Evolutionary conservation across 1,140 invertebrate genomes (phyloP), one percentile per base, ranked within the genome.

Genomic region (Pissodes strobi): DNA sequence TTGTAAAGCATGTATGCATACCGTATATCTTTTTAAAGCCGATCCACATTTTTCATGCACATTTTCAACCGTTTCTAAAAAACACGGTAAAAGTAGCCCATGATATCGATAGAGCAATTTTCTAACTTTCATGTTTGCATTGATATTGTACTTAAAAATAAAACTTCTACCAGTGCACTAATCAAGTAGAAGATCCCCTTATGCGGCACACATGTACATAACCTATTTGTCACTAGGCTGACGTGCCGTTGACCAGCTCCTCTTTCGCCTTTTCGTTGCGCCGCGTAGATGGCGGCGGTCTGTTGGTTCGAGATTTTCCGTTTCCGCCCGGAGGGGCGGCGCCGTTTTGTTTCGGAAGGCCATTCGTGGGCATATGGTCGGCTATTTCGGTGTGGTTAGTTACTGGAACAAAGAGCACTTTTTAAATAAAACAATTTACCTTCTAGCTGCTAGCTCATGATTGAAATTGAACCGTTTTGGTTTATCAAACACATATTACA

Each of bases 231-330:
- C n/a, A n/a, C 63, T 77, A 76, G 58, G 74, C 72, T 43, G 76
- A 70, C 72, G 83, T 84, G 72, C 85, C 84, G 67, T 86, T 86
- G 39, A 85, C 84, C 75, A 85, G 78, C 64, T 82, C 76, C 73
- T 85, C 84, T 68, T 85, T 85, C 59, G 83, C 82, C 77, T 85
- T 56, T n/a, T 58, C 62, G n/a, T 18, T 10, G 30, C 62, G 52
- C 4, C n/a, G n/a, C n/a, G n/a, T 27, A n/a, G 79, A 80, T 52
- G 80, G 75, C 34, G 80, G 74, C 49, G 79, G 79, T 69, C 80
- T 80, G 60, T 77, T 73, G 55, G 79, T 76, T 62, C 79, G 79
- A 71, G 66, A 79, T 78, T 52, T 52, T n/a, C 56, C 41, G n/a
- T 61, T 79, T 76, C 68, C 80, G 72, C 66, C 81, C 79, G 21